Evolutionary conservation across 2,113 vertebrate species (phyloP), one percentile per base, ranked within the genome.

Genomic region (Natator depressus): DNA sequence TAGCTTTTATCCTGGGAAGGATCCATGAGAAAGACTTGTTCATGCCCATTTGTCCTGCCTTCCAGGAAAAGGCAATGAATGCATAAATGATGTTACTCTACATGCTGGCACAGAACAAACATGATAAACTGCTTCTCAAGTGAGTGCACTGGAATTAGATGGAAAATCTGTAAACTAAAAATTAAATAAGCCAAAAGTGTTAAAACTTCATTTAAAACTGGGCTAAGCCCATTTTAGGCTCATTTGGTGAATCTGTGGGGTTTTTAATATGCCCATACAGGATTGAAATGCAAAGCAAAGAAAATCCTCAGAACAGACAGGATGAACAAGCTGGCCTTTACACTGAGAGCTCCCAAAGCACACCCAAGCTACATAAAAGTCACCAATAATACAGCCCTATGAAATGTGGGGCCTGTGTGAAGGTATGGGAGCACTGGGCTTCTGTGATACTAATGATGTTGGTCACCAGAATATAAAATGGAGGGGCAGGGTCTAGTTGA

Each of bases 21-120:
- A 89, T 84, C 89, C 35, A n/a, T 76, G 84, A 59, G 85, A 87
- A 90, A 76, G 80, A 80, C 93, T 42, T 55, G 69, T 86, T 54
- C 83, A 49, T 84, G 62, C 29, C 87, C 22, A 54, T 95, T 84
- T 94, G 62, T 89, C 90, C 83, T 96, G 89, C 87, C 80, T 95
- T 85, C 55, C 69, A 95, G 93, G 55, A 89, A 90, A 94, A 97
- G 93, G 46, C 87, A 94, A n/a, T 95, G 87, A 94, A 94, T 95
- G 55, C 72, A 84, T 93, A 93, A 94, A 90, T 87, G n/a, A 88
- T 86, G 49, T 93, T 96, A 84, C 87, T 84, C 24, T 88, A 80
- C 10, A 10, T 84, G 0, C 1, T 90, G 49, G 42, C 49, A 55
- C 35, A 82, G 46, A 86, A 62, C 93, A 95, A 80, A 84, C 89